Evolutionary conservation across 2,797 vertebrate species (phyloP).

Genomic region (Siniperca scherzeri): DNA sequence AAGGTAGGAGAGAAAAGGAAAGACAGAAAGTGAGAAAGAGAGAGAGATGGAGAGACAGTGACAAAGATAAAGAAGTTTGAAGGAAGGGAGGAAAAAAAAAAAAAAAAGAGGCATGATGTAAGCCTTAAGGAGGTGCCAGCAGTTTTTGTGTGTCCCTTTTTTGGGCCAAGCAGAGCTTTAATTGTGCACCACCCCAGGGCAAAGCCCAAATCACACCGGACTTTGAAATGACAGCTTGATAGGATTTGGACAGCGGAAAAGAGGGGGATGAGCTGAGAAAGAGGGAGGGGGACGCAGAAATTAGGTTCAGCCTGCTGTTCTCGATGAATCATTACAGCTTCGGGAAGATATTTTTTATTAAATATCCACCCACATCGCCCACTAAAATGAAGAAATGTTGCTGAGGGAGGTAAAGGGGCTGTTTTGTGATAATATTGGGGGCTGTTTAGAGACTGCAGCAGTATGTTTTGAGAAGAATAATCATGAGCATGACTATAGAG

Average conservation of each 20-base stretch:
- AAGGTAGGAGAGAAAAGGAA: constrained; percentile 11
- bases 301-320: constrained; percentile 63
- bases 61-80: constrained; percentile 51
- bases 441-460: constrained; percentile 34
- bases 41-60: constrained; percentile 26
- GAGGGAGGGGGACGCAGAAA: constrained; percentile 6
- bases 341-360: constrained; percentile 56
- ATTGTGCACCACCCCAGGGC: constrained; percentile 83
- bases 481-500: constrained; percentile 15
- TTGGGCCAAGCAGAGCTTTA: constrained; percentile 90
- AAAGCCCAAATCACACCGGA: constrained; percentile 80
- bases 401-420: constrained; percentile 39
- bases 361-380: constrained; percentile 48
- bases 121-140: constrained; percentile 94
- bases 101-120: constrained; percentile 89
- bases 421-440: constrained; percentile 39
- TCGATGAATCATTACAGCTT: constrained; percentile 63
- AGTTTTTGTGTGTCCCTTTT: constrained; percentile 88
- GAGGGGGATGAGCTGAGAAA: constrained; percentile 29
- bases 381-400: constrained; percentile 41
- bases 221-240: constrained; percentile 82
- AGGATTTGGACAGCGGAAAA: constrained; percentile 73
- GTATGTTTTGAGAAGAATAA: constrained; percentile 43
- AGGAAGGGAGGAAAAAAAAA: constrained; percentile 7
- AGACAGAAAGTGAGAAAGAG: constrained; percentile 43